Conservation (phyloP, 2,888 invertebrate genomes). For the Labia minor region DNA sequence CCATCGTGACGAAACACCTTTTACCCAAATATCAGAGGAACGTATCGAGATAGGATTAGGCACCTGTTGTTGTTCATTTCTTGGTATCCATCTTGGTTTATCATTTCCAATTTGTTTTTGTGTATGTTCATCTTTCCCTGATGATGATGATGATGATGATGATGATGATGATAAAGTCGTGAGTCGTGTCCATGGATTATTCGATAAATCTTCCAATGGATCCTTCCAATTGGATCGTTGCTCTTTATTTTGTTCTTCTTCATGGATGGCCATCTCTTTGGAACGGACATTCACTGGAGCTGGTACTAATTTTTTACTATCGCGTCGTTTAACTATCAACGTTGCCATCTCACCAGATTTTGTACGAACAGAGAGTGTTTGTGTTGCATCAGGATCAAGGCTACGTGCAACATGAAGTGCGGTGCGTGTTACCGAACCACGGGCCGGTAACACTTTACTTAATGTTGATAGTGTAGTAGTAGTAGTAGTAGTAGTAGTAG, state of each 20-base stretch:
- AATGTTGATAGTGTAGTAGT: too few species aligned
- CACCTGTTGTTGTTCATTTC: slow-evolving; percentile 36
- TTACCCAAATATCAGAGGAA: slow-evolving; percentile 52
- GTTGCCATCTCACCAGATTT: slow-evolving; percentile 66
- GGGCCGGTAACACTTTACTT: slow-evolving; percentile 19
- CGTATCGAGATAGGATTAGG: slow-evolving; percentile 59
- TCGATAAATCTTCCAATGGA: not conserved
- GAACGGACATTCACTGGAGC: slow-evolving; percentile 20
- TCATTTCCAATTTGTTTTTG: too few species aligned
- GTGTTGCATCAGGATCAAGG: slow-evolving; percentile 62
- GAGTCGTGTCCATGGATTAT: slow-evolving; percentile 16
- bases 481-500: too few species aligned
- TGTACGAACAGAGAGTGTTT: slow-evolving; percentile 64
- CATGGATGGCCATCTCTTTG: not conserved
- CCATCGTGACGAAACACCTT: slow-evolving; percentile 39
- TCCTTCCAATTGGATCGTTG: not conserved
- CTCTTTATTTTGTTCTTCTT: not conserved
- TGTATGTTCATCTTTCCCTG: too few species aligned
- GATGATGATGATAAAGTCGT: not conserved
- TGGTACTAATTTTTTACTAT: slow-evolving; percentile 38
- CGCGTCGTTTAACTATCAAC: slow-evolving; percentile 61
- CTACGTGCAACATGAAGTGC: slow-evolving; percentile 39
- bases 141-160: not conserved
- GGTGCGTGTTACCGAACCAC: slow-evolving; percentile 30
- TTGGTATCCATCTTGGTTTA: too few species aligned